These are phyloP conservation scores for Listronotus oregonensis DNA, from an alignment of 1,140 invertebrate species.

Conservation along the genomic window DNA sequence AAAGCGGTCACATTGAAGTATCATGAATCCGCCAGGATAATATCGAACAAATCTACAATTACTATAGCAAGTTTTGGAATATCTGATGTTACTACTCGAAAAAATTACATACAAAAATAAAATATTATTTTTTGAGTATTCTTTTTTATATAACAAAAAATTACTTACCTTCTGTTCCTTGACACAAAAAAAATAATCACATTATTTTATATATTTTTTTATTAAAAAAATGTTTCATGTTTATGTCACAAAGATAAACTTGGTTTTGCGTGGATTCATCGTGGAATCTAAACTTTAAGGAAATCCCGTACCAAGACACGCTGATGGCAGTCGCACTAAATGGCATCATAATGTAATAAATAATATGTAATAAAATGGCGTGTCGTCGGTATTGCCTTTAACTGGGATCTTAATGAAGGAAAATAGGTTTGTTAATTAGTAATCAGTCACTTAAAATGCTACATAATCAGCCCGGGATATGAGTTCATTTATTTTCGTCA, in stretches of 20 bases:
- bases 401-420: constrained; percentile 15
- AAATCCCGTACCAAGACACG: constrained; percentile 38
- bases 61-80: too few species aligned
- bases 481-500: neutral
- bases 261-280: constrained; percentile 31
- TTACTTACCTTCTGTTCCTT: too few species aligned
- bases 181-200: too few species aligned
- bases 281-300: constrained; percentile 25
- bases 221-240: constrained; percentile 18
- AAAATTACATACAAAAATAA: too few species aligned
- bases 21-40: too few species aligned
- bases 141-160: too few species aligned
- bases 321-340: constrained; percentile 29
- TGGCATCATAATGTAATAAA: constrained; percentile 28
- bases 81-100: too few species aligned
- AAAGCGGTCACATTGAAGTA: too few species aligned
- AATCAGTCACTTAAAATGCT: constrained; percentile 14
- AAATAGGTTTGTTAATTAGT: constrained; percentile 26
- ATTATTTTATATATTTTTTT: constrained; percentile 7
- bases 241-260: constrained; percentile 27
- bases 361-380: constrained; percentile 25
- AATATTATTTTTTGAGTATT: too few species aligned
- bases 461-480: constrained; percentile 2
- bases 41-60: too few species aligned
- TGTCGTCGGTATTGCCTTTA: constrained; percentile 1